phyloP scores from a whole-genome alignment of 2,888 invertebrate genomes.

The Trimorus sp. region DNA sequence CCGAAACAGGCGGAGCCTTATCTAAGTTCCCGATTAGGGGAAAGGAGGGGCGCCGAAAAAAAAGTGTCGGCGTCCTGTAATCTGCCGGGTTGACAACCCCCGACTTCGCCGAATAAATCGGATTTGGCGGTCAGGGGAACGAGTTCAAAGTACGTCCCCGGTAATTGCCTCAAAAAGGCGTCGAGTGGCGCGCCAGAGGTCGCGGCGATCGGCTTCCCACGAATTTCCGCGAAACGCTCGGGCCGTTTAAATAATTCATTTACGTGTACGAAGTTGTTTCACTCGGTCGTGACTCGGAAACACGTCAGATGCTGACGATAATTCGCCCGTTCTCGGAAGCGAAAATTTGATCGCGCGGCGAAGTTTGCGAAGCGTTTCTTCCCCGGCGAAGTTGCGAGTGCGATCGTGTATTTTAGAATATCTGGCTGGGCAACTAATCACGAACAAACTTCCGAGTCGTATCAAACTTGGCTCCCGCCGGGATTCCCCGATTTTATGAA shows the following conservation, averaged over 20 bases:
- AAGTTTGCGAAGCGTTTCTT: conserved; percentile 49
- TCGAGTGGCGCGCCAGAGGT: no score
- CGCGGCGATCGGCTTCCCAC: neutral
- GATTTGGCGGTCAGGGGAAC: conserved; percentile 17
- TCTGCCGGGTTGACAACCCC: conserved; percentile 15
- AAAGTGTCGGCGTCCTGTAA: conserved; percentile 22
- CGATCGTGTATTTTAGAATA: conserved; percentile 55
- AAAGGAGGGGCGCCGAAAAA: conserved; percentile 3
- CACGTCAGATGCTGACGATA: conserved; percentile 34
- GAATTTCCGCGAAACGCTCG: neutral
- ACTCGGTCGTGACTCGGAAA: conserved; percentile 30
- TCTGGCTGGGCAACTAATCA: conserved; percentile 49
- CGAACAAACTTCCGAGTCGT: conserved; percentile 53
- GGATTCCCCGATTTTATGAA: conserved; percentile 40
- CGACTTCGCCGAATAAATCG: conserved; percentile 22
- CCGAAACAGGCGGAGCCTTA: neutral
- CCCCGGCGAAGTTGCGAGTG: conserved; percentile 33
- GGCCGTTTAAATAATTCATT: conserved; percentile 37
- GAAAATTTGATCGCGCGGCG: conserved; percentile 44
- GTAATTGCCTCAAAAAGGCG: no score
- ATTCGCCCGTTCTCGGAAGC: conserved; percentile 13
- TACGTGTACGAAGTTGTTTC: conserved; percentile 41
- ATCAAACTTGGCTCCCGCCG: conserved; percentile 39
- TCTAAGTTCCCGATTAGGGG: conserved; percentile 8
- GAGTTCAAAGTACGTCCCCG: neutral